Evolutionary conservation across 2,888 invertebrate genomes (phyloP), one percentile per base, ranked within the genome.

Genomic region (Lepidochrysops patricia): DNA sequence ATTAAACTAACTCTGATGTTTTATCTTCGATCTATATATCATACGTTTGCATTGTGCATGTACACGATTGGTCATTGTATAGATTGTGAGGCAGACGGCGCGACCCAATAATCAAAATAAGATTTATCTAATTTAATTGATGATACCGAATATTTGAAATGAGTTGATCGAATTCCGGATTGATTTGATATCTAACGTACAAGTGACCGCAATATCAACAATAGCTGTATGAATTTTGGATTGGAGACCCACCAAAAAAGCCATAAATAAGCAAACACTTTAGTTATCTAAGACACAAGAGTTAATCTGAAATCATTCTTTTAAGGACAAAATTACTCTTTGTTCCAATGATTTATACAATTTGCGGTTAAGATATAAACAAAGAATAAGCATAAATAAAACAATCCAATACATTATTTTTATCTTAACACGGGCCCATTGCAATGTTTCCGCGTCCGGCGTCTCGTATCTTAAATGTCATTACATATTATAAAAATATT

Each of bases 1-100:
- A 82, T 82, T 82, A 77, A 79, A 79, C 77, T 68, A 67, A 71
- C 61, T 66, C 65, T 64, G 62, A 62, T 64, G 62, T 61, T 65
- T 65, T 67, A 68, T 70, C 70, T 68, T 62, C 58, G 68, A 72
- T 72, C 72, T 67, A 64, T 57, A 67, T 66, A 67, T 67, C 67
- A 66, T 66, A 67, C 65, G 63, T 68, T 68, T 65, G 68, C 65
- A 68, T 67, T 64, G 70, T 64, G 60, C 61, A 61, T 66, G 64
- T 61, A 64, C 65, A 63, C 66, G 68, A 70, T 70, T 69, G 66
- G 65, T 62, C n/a, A n/a, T n/a, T 66, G 65, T 66, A 63, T 67
- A 67, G 65, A 68, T 70, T 68, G 62, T 43, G 60, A 59, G 62
- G 50, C 58, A 62, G 63, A 62, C 71, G 62, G 64, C 54, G 19